Evolutionary conservation across 2,113 vertebrate genomes (phyloP), one percentile per base, ranked within the genome.

Genomic region (Felis chaus): DNA sequence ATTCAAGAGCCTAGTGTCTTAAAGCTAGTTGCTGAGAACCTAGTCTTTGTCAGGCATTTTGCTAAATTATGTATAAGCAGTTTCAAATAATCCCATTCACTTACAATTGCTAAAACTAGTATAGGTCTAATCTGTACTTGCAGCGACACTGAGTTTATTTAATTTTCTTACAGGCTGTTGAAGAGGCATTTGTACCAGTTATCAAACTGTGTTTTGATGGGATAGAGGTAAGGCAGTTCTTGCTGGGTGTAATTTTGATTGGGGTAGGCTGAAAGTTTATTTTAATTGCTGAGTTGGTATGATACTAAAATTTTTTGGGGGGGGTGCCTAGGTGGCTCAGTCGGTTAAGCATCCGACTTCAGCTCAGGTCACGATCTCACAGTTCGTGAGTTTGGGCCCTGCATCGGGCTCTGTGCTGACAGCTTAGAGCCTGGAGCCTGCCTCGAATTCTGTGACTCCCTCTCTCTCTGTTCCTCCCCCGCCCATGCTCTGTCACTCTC

Each of bases 201-300:
- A 99, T 99, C 98, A 99, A 99, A 98, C 98, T 99, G 74, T 99
- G 98, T 93, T 99, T 99, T 98, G 99, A 99, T 98, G 99, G 99
- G 89, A 99, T 99, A 98, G 99, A 99, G 99, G 99, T 99, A 99
- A 98, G 97, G 13, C 15, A 53, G 7, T 73, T 92, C 27, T 89
- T 96, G 8, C 9, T 95, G 7, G 85, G 33, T 87, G 36, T 80
- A 19, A 65, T 74, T 36, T 82, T 95, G 48, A 57, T 89, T 7
- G 23, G 8, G 88, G 3, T 41, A 78, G 80, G 83, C 73, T 74
- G 86, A 74, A 90, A 69, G 27, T 33, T 94, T 79, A 68, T 27
- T 91, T 88, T 91, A 87, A 80, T 92, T 76, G 66, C 25, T 81
- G n/a, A 93, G 4, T 69, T 95, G n/a, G 1, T 92, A 4, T 96